These are phyloP conservation scores for Chionomys nivalis DNA, from an alignment of 2,113 vertebrate genomes.

Conservation along the genomic window DNA sequence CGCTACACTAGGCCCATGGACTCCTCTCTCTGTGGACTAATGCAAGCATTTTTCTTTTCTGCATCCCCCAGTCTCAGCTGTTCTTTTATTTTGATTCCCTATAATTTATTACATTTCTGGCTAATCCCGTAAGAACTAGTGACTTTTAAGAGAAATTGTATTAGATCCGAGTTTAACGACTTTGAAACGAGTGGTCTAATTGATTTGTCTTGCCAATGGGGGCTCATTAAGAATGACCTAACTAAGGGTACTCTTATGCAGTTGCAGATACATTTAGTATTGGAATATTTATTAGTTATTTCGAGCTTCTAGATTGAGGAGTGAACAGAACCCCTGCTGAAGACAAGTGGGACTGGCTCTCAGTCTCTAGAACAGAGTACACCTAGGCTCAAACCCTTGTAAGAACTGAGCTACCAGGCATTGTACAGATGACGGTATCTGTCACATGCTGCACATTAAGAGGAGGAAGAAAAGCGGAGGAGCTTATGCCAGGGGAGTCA, in stretches of 20 bases:
- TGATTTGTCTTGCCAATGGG: background rate
- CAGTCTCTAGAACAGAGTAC: background rate
- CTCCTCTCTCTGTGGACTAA: too few relatives aligned
- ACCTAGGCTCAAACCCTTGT: background rate
- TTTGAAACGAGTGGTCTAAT: background rate
- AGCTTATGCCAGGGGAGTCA: background rate
- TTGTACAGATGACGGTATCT: background rate
- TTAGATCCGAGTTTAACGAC: background rate
- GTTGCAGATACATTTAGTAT: background rate
- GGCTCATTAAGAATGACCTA: background rate
- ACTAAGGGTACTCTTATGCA: background rate
- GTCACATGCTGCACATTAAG: background rate
- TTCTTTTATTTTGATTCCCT: background rate
- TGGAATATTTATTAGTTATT: background rate
- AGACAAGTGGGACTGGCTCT: background rate
- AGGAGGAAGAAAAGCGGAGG: background rate
- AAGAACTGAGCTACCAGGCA: background rate
- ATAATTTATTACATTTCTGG: background rate
- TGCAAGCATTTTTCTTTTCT: background rate
- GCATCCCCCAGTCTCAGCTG: background rate
- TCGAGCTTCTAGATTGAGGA: background rate
- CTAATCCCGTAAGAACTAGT: background rate
- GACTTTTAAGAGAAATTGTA: constrained; percentile 9
- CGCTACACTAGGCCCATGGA: background rate
- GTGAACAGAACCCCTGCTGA: background rate